These are phyloP conservation scores for Rhinogobio ventralis DNA, from an alignment of 2,797 vertebrate genomes.

Conservation along the genomic window DNA sequence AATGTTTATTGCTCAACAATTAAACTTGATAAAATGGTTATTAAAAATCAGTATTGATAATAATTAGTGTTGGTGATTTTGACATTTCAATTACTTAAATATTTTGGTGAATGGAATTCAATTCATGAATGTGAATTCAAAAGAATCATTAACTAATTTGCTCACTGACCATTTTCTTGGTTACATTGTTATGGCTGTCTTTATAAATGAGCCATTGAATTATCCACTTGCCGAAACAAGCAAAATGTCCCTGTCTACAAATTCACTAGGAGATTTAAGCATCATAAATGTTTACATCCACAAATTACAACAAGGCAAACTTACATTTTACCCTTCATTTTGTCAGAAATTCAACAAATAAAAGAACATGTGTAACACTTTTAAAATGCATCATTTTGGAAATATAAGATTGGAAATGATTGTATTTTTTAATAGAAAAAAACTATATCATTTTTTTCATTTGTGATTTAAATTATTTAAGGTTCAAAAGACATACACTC, in stretches of 20 bases:
- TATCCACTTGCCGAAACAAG: too few species aligned
- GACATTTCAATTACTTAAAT: too few species aligned
- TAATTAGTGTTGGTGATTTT: too few species aligned
- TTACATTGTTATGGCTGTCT: neutral
- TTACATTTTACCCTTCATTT: neutral
- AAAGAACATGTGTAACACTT: neutral
- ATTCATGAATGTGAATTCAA: too few species aligned
- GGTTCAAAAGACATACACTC: too few species aligned
- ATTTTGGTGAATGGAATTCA: neutral
- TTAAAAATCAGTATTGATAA: too few species aligned
- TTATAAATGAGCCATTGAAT: neutral
- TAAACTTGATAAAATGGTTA: too few species aligned
- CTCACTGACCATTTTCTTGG: neutral
- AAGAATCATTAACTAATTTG: neutral
- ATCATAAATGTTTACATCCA: neutral
- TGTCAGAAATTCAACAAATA: neutral
- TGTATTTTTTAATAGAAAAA: neutral
- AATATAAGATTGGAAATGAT: neutral
- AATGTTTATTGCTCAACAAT: too few species aligned
- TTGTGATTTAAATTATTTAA: neutral
- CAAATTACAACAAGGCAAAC: neutral
- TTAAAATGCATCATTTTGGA: neutral
- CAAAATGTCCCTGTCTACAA: neutral
- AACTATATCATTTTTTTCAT: neutral
- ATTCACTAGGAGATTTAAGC: neutral